Evolutionary conservation across 2,113 vertebrate genomes (phyloP).

Genomic region (Gobio gobio): DNA sequence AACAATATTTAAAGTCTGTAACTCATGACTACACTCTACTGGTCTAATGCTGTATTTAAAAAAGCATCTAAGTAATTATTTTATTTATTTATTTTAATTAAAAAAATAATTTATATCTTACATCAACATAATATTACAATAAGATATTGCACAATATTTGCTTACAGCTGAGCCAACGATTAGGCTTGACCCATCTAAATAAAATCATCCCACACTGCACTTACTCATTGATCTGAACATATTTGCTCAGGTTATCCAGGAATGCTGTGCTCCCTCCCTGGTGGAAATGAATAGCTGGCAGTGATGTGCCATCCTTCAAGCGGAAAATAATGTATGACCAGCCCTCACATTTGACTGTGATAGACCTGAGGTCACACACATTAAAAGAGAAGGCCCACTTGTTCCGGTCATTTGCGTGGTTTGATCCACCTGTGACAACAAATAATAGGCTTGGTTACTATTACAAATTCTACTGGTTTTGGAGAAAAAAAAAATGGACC

Average conservation of each 20-base stretch:
- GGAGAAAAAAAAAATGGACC: neutral
- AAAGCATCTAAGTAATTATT: neutral
- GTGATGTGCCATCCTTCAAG: conserved; percentile 83
- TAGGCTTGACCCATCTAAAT: neutral
- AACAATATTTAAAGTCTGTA: neutral
- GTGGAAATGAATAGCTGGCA: conserved; percentile 93
- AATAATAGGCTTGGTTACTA: neutral
- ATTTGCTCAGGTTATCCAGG: conserved; percentile 87
- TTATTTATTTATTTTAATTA: too few relatives aligned
- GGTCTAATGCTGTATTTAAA: conserved; percentile 16
- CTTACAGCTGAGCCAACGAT: neutral
- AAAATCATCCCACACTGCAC: conserved; percentile 64
- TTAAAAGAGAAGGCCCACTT: conserved; percentile 90
- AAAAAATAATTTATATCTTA: neutral
- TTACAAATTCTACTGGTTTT: neutral
- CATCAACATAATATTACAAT: neutral
- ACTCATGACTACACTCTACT: conserved; percentile 38
- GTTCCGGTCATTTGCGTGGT: conserved; percentile 75
- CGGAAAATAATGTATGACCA: conserved; percentile 89
- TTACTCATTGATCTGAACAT: conserved; percentile 87
- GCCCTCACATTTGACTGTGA: conserved; percentile 88
- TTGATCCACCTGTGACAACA: conserved; percentile 63
- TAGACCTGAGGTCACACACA: conserved; percentile 85
- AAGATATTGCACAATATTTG: neutral
- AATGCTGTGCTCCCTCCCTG: conserved; percentile 87